phyloP scores from a whole-genome alignment of 2,888 invertebrate genomes.

The Erebia palarica region DNA sequence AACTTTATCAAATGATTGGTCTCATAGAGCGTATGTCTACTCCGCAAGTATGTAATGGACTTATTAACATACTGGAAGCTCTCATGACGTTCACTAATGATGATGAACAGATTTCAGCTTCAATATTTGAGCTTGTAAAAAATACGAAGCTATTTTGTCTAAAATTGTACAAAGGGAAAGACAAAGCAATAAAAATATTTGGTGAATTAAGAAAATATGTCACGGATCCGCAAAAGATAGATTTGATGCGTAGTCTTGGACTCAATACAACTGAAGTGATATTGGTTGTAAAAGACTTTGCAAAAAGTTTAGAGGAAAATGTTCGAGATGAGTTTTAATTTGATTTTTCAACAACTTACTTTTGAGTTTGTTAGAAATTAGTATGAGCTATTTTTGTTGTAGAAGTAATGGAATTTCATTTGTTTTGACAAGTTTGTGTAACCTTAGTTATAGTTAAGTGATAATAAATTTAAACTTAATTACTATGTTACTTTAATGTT shows the following conservation, averaged over 20 bases:
- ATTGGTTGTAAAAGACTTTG: slow-evolving; percentile 52
- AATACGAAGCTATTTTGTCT: slow-evolving; percentile 60
- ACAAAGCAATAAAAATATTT: slow-evolving; percentile 52
- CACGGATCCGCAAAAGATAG: slow-evolving; percentile 43
- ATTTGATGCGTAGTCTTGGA: slow-evolving; percentile 43
- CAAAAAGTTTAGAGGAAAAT: slow-evolving; percentile 45
- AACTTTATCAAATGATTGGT: slow-evolving; percentile 62
- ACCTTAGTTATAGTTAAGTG: too few relatives aligned
- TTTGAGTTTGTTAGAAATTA: not conserved
- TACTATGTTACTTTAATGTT: too few relatives aligned
- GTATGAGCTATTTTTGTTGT: not conserved
- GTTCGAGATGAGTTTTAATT: slow-evolving; percentile 60
- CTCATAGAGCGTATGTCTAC: slow-evolving; percentile 62
- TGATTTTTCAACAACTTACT: not conserved
- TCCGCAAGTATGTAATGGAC: slow-evolving; percentile 57
- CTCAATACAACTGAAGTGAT: slow-evolving; percentile 51
- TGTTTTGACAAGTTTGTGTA: not conserved
- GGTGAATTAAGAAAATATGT: slow-evolving; percentile 49
- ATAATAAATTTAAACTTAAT: too few relatives aligned
- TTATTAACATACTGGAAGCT: slow-evolving; percentile 57
- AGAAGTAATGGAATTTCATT: not conserved
- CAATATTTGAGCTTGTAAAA: slow-evolving; percentile 56
- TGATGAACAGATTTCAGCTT: slow-evolving; percentile 47
- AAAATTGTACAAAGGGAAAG: slow-evolving; percentile 49
- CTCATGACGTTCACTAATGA: slow-evolving; percentile 50